Base-by-base conservation (phyloP, 2,888 invertebrate species). In the Mongoloraphidia duomilia region DNA sequence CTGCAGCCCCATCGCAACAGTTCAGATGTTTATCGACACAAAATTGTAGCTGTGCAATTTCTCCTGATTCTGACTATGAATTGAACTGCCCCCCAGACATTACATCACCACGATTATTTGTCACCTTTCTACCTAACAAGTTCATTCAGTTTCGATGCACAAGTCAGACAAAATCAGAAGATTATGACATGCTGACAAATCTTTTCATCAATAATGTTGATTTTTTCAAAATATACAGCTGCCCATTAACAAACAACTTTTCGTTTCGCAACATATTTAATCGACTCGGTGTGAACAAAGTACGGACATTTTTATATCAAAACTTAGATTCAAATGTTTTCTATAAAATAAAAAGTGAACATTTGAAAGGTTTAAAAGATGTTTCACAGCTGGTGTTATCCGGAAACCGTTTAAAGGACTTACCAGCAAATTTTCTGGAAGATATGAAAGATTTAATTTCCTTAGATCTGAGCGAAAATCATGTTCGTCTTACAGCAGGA, bases 381-480 rank as follows among this genome's bases (percentile, higher is more conserved):
- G 53, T 76, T 9, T 73, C 72, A 2, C 71, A 72, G 45, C 62
- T 85, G 46, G 65, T 74, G 11, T 65, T 86, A 2, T 74, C 76
- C 9, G 72, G 75, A 17, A 82, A 82, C 57, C 74, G 75, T 3
- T 62, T 84, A 6, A 72, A 73, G 0, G 70, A 74, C 52, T 66
- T 84, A 37, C 76, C 78, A 0, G 72, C 73, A 41, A 76, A 82
- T 61, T 59, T 82, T 12, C 76, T 87, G 53, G 62, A 61, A 17
- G 77, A 77, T 55, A 65, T 81, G 52, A 69, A 67, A 43, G 76
- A 79, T 53, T 61, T 85, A n/a, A 75, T 69, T 5, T 75, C 75
- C 72, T 62, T 87, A 46, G 77, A 80, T 58, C 72, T 86, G 55
- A 70, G 74, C 50, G 74, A 76, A 2, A 80, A 80, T 59, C 72